phyloP scores from a whole-genome alignment of 2,113 vertebrate genomes.

The Nycticryphes semicollaris region DNA sequence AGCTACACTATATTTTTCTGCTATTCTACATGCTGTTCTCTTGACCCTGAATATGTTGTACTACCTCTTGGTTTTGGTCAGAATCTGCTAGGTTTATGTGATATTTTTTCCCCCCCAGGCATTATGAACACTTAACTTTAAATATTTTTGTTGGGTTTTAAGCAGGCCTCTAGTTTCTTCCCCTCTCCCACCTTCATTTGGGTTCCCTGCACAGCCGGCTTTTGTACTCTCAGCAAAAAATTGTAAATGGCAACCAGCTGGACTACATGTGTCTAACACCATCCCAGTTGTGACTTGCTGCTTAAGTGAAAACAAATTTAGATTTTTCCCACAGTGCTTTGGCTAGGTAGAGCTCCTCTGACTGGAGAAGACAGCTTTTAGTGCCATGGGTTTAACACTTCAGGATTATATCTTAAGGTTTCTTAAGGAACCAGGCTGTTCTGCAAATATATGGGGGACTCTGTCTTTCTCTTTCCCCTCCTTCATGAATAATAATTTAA shows the following conservation, averaged over 20 bases:
- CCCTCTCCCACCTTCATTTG: not conserved
- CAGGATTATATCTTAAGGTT: not conserved
- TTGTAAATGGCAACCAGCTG: conserved; percentile 24
- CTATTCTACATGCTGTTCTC: not conserved
- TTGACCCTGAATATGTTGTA: not conserved
- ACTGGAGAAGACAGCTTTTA: not conserved
- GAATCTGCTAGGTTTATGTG: not conserved
- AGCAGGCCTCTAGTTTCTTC: not conserved
- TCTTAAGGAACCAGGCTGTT: not conserved
- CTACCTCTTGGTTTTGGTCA: not conserved
- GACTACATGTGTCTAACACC: not conserved
- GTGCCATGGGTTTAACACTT: not conserved
- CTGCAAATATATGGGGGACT: not conserved
- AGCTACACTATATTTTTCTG: not conserved
- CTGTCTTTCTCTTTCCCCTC: not conserved
- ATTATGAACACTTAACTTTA: not conserved
- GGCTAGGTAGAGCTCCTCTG: not conserved
- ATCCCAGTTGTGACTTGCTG: not conserved
- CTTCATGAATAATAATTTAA: not conserved
- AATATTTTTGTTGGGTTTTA: not conserved
- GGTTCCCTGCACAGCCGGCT: not conserved
- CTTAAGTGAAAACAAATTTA: conserved; percentile 20
- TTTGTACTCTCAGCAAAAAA: conserved; percentile 11
- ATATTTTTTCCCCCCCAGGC: not conserved
- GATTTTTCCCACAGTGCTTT: not conserved